Evolutionary conservation across 2,113 vertebrate genomes (phyloP), one percentile per base, ranked within the genome.

Genomic region (Microtus pennsylvanicus): DNA sequence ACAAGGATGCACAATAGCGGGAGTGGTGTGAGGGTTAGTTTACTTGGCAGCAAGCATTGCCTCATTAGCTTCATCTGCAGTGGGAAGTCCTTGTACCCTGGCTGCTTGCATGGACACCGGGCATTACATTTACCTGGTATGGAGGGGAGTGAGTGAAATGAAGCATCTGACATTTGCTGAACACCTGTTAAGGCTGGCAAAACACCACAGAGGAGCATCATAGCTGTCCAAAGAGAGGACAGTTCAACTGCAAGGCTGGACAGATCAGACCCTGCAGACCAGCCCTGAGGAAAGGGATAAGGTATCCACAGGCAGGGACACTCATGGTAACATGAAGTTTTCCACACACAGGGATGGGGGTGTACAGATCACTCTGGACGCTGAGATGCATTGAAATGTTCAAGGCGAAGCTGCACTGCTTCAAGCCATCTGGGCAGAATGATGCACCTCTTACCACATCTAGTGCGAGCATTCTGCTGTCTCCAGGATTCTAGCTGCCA

Each of bases 391-490:
- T 47, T 33, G 35, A 28, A n/a, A 5, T 10, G 24, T 5, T 13
- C 14, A 50, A 63, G 63, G 1, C 24, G 65, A 28, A 26, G 63
- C 24, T 7, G 63, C 21, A 19, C 2, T 3, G 12, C 11, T 8
- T 33, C 47, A 63, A 61, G 21, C 22, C 38, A 17, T 1, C 21
- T 24, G 3, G 45, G 3, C 0, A 26, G 50, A 45, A 12, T 14
- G 38, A 17, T 24, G 1, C 4, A 11, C 10, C n/a, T 52, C 1
- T 47, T 4, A 13, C 19, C 47, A 3, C 1, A 0, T 16, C 42
- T 10, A 0, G 1, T 0, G 78, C 9, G 5, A 1, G 69, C 83
- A 61, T n/a, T 11, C 1, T 0, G 1, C 12, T 0, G 7, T 10
- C 52, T 19, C 0, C 33, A 19, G 28, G 24, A 3, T 4, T 42